These are phyloP conservation scores for Chrysolina haemoptera DNA, from an alignment of 2,888 invertebrate species.

Conservation along the genomic window DNA sequence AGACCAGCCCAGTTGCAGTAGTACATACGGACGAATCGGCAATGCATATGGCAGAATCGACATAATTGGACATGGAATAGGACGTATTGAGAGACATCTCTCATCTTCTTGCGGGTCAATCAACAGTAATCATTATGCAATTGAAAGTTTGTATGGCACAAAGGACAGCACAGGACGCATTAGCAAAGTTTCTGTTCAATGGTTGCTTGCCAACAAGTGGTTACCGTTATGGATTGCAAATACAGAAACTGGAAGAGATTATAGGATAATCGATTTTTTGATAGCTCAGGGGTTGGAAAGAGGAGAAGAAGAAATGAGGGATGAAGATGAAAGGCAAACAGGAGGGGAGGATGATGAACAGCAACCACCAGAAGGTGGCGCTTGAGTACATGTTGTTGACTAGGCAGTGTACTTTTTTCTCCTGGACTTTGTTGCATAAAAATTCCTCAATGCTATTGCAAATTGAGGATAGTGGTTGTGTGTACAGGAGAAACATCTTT, in stretches of 20 bases:
- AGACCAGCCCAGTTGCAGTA: slow-evolving; percentile 61
- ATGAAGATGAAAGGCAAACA: slow-evolving; percentile 53
- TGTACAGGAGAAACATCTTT: no score
- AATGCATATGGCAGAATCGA: slow-evolving; percentile 73
- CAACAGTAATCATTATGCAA: slow-evolving; percentile 69
- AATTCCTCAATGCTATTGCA: neutral
- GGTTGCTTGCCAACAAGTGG: slow-evolving; percentile 80
- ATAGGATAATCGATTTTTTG: slow-evolving; percentile 66
- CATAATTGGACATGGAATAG: slow-evolving; percentile 71
- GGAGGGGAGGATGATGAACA: slow-evolving; percentile 25
- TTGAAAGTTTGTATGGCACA: slow-evolving; percentile 68
- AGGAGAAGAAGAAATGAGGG: slow-evolving; percentile 53
- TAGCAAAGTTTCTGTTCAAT: slow-evolving; percentile 76
- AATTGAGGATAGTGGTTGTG: no score
- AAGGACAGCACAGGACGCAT: slow-evolving; percentile 70
- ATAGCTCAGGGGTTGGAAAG: slow-evolving; percentile 63
- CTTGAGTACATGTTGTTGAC: neutral
- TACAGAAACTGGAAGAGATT: slow-evolving; percentile 70
- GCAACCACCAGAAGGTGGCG: slow-evolving; percentile 16
- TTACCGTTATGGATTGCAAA: slow-evolving; percentile 76
- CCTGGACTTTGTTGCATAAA: neutral
- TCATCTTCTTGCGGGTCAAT: slow-evolving; percentile 79
- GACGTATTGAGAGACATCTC: slow-evolving; percentile 75
- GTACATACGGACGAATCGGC: slow-evolving; percentile 67
- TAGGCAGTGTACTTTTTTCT: neutral